Percentiles rank a stretch among this genome's conserved stretches.
Evolutionary conservation across 2,888 invertebrate genomes (phyloP).

Genomic region (Hyles lineata): DNA sequence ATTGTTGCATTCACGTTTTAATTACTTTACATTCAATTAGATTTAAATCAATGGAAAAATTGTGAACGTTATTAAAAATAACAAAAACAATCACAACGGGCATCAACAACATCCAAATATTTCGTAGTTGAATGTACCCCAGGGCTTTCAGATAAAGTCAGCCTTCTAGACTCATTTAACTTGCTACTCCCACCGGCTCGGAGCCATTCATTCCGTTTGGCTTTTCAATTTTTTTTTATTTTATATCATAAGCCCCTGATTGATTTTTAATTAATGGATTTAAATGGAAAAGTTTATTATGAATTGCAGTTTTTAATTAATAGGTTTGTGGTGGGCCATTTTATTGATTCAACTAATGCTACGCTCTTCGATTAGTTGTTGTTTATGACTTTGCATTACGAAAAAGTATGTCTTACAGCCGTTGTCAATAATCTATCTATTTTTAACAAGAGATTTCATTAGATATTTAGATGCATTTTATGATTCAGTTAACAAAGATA

Average conservation of each 20-base stretch:
- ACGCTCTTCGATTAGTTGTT: background rate
- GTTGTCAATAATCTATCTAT: too few species aligned
- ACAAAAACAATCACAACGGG: too few species aligned
- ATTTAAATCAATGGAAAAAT: too few species aligned
- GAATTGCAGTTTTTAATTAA: conserved; percentile 16
- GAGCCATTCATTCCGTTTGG: conserved; percentile 51
- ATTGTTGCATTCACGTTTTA: too few species aligned
- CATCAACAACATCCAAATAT: background rate
- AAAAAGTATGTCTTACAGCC: too few species aligned
- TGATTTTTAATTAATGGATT: conserved; percentile 43
- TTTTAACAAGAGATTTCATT: too few species aligned
- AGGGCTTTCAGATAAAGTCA: conserved; percentile 62
- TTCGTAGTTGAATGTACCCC: conserved; percentile 37
- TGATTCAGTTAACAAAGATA: too few species aligned
- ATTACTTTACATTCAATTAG: too few species aligned
- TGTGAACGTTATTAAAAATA: too few species aligned
- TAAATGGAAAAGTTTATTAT: conserved; percentile 28
- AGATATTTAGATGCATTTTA: too few species aligned
- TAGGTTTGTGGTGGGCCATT: conserved; percentile 1
- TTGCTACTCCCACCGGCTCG: conserved; percentile 49
- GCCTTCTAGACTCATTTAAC: conserved; percentile 65
- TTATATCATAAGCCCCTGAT: conserved; percentile 44
- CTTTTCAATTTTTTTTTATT: conserved; percentile 48
- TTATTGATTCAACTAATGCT: background rate
- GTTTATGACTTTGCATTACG: too few species aligned